These are phyloP conservation scores for Halichondria panicea DNA, from an alignment of 37 sponge, comb jelly and placozoan species.

Conservation along the genomic window DNA sequence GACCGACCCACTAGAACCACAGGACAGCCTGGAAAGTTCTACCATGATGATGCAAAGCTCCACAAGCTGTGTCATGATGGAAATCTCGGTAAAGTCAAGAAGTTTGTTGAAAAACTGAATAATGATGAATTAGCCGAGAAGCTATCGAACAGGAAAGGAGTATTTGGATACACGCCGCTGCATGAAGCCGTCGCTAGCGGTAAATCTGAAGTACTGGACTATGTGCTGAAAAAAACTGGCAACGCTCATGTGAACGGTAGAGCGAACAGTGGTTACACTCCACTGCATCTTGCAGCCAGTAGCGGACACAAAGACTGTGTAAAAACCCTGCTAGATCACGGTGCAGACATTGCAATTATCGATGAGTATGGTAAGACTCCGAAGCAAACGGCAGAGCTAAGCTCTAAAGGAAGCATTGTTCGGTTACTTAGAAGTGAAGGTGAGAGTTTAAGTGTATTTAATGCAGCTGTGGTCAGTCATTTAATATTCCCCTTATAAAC, in stretches of 20 bases:
- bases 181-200: slow-evolving; percentile 71
- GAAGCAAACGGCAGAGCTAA: slow-evolving; percentile 49
- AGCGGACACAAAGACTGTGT: slow-evolving; percentile 67
- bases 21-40: too few species aligned
- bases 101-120: slow-evolving; percentile 8
- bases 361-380: slow-evolving; percentile 72
- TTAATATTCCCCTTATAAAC: too few species aligned
- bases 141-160: slow-evolving; percentile 42
- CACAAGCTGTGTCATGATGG: slow-evolving; percentile 68
- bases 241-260: slow-evolving; percentile 34
- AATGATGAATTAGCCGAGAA: not conserved
- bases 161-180: slow-evolving; percentile 83
- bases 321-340: slow-evolving; percentile 28
- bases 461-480: too few species aligned
- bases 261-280: slow-evolving; percentile 66
- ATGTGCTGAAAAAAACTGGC: slow-evolving; percentile 8
- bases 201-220: slow-evolving; percentile 26
- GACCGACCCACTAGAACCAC: too few species aligned
- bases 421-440: slow-evolving; percentile 57
- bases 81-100: slow-evolving; percentile 34
- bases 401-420: slow-evolving; percentile 34
- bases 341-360: slow-evolving; percentile 49
- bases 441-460: too few species aligned
- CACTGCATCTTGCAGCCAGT: slow-evolving; percentile 73
- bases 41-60: slow-evolving; percentile 35